Conservation (phyloP, 2,797 vertebrate genomes). For the Microchirus variegatus region DNA sequence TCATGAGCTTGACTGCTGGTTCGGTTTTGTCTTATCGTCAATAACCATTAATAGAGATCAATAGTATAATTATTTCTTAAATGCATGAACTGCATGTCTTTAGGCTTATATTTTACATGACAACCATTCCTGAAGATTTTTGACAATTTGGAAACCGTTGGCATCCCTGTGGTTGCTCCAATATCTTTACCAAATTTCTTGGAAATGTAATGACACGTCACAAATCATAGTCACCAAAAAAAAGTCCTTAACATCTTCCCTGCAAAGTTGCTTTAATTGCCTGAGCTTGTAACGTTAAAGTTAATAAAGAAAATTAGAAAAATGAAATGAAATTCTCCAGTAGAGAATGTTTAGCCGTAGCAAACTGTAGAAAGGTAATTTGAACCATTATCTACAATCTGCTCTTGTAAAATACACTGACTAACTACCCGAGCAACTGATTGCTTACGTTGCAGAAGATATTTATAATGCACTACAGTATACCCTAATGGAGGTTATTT, state of each 20-base stretch:
- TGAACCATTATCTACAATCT: background rate
- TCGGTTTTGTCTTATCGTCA: too few relatives aligned
- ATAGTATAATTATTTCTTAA: too few relatives aligned
- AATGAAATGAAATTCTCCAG: background rate
- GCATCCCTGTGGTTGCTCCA: background rate
- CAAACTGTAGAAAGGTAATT: background rate
- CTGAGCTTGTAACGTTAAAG: background rate
- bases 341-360: too few relatives aligned
- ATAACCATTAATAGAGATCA: too few relatives aligned
- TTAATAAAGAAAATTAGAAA: background rate
- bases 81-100: too few relatives aligned
- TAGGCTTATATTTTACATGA: too few relatives aligned
- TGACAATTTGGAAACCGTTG: too few relatives aligned
- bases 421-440: background rate
- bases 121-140: too few relatives aligned
- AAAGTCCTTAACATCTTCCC: background rate
- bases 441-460: background rate
- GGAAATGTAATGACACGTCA: background rate
- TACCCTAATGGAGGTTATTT: background rate
- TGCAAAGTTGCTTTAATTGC: background rate
- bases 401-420: background rate
- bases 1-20: too few relatives aligned
- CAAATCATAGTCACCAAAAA: constrained; percentile 1
- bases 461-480: background rate
- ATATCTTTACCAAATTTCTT: background rate